A percentile compares a stretch with the other conserved stretches of the same genome.
phyloP scores from a whole-genome alignment of 2,888 invertebrate genomes.

The Oscheius myriophilus region DNA sequence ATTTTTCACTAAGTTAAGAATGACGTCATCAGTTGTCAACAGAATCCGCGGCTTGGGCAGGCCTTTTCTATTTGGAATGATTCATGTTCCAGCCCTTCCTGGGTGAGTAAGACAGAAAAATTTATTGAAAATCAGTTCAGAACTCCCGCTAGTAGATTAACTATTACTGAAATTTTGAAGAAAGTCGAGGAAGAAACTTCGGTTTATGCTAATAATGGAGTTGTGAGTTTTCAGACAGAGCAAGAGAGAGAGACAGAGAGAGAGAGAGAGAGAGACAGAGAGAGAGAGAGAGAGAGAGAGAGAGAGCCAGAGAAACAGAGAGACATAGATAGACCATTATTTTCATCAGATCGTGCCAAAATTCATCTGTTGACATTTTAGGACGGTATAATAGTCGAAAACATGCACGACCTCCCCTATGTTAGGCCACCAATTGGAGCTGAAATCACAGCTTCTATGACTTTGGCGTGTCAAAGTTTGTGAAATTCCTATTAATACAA shows the following conservation, averaged over 20 bases:
- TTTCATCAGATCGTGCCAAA: no score
- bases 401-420: constrained; percentile 68
- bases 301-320: no score
- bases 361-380: constrained; percentile 29
- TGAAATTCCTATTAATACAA: not conserved
- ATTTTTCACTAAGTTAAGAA: constrained; percentile 15
- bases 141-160: constrained; percentile 48
- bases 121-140: constrained; percentile 36
- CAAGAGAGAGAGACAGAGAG: not conserved
- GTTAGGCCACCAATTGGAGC: constrained; percentile 44
- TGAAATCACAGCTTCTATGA: constrained; percentile 47
- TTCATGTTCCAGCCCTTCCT: constrained; percentile 62
- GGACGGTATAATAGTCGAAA: constrained; percentile 66
- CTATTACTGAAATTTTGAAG: constrained; percentile 49
- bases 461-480: constrained; percentile 45
- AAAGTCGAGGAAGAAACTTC: constrained; percentile 57
- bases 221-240: constrained; percentile 28
- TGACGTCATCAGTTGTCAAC: constrained; percentile 8
- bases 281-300: no score
- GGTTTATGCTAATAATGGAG: constrained; percentile 47
- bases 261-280: no score
- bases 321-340: no score
- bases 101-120: constrained; percentile 25
- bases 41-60: constrained; percentile 25
- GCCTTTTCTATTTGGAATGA: constrained; percentile 65